Percentiles rank a stretch among this genome's conserved stretches.
These are phyloP conservation scores for Ochotona princeps DNA, from an alignment of 2,113 vertebrate genomes.

Conservation along the genomic window DNA sequence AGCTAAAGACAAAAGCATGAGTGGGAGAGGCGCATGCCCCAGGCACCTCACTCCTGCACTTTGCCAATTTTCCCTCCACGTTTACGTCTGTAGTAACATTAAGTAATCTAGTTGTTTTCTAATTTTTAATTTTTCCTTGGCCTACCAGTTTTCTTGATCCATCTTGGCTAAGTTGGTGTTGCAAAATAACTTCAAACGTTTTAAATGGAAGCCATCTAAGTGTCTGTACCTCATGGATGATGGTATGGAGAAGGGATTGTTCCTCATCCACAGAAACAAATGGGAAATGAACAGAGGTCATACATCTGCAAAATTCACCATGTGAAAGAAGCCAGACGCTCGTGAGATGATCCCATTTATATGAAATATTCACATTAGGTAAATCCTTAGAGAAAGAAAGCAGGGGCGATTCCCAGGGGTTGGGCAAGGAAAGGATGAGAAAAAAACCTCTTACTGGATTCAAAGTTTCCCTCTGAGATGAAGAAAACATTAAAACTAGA, in stretches of 20 bases:
- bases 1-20: neutral
- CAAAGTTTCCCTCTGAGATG: neutral
- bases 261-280: neutral
- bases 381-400: neutral
- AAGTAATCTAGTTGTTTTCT: neutral
- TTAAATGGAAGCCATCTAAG: neutral
- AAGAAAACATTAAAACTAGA: neutral
- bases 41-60: neutral
- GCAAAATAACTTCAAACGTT: neutral
- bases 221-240: neutral
- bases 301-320: neutral
- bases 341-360: neutral
- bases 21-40: neutral
- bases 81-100: neutral
- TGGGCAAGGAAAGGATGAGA: neutral
- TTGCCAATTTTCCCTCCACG: no score
- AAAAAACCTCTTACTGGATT: no score
- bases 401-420: no score
- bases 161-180: neutral
- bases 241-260: neutral
- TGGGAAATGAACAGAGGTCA: no score
- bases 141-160: neutral
- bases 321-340: neutral
- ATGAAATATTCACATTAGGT: neutral
- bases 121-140: neutral